Percentiles rank a stretch among this genome's conserved stretches.
Evolutionary conservation across 2,888 invertebrate genomes (phyloP).

Genomic region (Marronus borbonicus): DNA sequence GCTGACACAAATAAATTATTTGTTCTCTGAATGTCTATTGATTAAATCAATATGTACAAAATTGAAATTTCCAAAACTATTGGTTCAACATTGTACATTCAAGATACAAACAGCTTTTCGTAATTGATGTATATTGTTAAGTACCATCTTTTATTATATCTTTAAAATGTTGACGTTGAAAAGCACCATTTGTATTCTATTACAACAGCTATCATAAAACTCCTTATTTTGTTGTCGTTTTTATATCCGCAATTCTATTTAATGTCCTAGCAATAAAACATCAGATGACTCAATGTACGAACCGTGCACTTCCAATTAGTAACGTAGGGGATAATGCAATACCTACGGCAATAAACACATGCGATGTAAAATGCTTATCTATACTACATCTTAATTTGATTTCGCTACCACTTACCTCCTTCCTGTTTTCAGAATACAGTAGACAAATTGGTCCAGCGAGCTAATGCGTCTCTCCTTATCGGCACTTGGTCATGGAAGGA

Average conservation of each 20-base stretch:
- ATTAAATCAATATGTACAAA: too few relatives aligned
- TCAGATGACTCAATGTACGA: not conserved
- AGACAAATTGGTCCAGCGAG: constrained; percentile 97
- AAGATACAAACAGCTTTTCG: too few relatives aligned
- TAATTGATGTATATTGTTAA: too few relatives aligned
- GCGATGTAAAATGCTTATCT: not conserved
- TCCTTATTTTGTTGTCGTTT: not conserved
- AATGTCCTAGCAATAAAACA: not conserved
- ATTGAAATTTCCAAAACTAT: too few relatives aligned
- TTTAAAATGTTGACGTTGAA: too few relatives aligned
- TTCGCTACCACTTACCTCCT: constrained; percentile 35
- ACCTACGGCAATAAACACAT: constrained; percentile 10
- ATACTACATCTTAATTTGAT: not conserved
- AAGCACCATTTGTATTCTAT: too few relatives aligned
- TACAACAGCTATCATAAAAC: not conserved
- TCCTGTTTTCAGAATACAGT: constrained; percentile 87
- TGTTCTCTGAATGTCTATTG: too few relatives aligned
- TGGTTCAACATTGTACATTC: too few relatives aligned
- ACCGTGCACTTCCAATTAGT: constrained; percentile 2
- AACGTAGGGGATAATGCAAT: not conserved
- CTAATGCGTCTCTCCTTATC: constrained; percentile 93
- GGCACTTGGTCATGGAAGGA: constrained; percentile 99
- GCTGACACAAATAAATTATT: too few relatives aligned
- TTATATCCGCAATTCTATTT: not conserved
- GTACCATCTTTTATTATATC: too few relatives aligned